Base-by-base conservation (phyloP, 2,888 invertebrate genomes). In the Melanargia galathea region DNA sequence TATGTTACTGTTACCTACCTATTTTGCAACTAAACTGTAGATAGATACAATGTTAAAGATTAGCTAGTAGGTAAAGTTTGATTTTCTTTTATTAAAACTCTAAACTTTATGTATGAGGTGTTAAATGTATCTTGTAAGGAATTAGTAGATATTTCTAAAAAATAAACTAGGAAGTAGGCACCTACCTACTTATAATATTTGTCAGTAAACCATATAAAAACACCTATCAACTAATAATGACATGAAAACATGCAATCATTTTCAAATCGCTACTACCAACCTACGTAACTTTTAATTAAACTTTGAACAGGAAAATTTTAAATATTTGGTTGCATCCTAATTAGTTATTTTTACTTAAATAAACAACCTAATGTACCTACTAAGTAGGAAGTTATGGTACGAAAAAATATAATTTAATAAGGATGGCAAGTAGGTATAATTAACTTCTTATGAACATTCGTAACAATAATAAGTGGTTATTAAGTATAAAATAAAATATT, bases 221-320 rank as follows among this genome's bases (percentile, higher is more conserved):
- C n/a, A n/a, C n/a, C n/a, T n/a, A n/a, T n/a, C n/a, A n/a, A n/a
- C 11, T 48, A 48, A 10, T 16, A 16, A 26, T 16, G 49, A 10
- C 49, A 49, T 16, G 10, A 49, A 49, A 49, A 3, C 49, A 49
- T 49, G 49, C 49, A 26, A 49, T 30, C 26, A 49, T 7, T 30
- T 49, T 49, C 1, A 30, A 30, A 49, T 16, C 10, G n/a, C 2
- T 49, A 49, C 8, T 26, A 26, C 16, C n/a, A 16, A 46, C 11
- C 22, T 46, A 22, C 46, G 5, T 13, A 10, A 4, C 13, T 2
- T 46, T 11, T 45, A 20, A 45, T 11, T 18, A 20, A 45, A 18
- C 45, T 2, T 20, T 20, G 2, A 26, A 45, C 45, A 45, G 20
- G 11, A 45, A 45, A 11, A 45, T 10, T 10, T 20, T 20, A 10